Percentiles rank a stretch among this genome's conserved stretches.
These are phyloP conservation scores for Dicaeum eximium DNA, from an alignment of 2,113 vertebrate species.

Conservation along the genomic window DNA sequence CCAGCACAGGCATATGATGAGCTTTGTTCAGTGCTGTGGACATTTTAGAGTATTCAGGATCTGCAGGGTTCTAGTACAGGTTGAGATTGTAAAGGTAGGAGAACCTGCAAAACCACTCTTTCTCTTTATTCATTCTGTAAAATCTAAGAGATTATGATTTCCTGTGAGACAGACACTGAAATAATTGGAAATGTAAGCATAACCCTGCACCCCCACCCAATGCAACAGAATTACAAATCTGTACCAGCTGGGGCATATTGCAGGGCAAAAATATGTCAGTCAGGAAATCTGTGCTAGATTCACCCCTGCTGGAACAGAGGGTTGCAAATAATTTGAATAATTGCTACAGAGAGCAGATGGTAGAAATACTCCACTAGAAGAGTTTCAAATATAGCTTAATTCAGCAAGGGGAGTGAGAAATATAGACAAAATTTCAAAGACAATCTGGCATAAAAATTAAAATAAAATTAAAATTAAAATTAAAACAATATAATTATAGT, in stretches of 20 bases:
- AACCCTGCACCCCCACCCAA: not conserved
- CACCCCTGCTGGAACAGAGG: not conserved
- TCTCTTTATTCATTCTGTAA: not conserved
- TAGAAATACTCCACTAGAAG: not conserved
- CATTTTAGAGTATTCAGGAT: not conserved
- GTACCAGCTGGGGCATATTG: not conserved
- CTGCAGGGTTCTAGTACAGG: not conserved
- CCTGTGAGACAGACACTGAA: not conserved
- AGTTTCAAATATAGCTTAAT: not conserved
- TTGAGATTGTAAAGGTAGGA: not conserved
- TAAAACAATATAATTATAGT: not conserved
- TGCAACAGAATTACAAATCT: not conserved
- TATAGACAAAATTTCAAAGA: not conserved
- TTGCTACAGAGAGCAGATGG: conserved; percentile 19
- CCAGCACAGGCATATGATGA: not conserved
- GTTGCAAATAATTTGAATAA: conserved; percentile 29
- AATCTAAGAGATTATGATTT: not conserved
- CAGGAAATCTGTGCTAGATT: not conserved
- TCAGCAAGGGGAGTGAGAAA: not conserved
- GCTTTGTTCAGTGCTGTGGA: not conserved
- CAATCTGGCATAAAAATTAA: not conserved
- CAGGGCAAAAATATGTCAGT: not conserved
- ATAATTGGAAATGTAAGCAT: not conserved
- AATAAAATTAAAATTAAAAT: not conserved
- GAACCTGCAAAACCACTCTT: not conserved